Evolutionary conservation across 1,140 invertebrate species (phyloP), one percentile per base, ranked within the genome.

Genomic region (Drosophila navojoa): DNA sequence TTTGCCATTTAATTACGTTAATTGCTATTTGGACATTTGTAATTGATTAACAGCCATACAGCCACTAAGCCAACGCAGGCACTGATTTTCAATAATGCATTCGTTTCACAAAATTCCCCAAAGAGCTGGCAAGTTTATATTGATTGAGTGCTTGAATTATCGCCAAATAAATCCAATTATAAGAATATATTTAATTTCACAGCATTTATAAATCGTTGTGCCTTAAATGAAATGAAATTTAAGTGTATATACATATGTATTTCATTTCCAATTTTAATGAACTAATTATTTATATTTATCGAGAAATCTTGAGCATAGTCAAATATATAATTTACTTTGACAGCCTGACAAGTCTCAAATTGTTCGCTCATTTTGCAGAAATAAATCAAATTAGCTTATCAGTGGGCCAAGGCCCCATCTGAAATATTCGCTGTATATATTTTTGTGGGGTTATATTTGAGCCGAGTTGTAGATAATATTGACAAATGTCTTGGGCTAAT

Each of bases 401-500:
- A 9, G 5, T 13, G 29, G 47, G 35, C 11, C n/a, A 47, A 59
- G 27, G 19, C 19, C 3, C 19, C 47, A 71, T 5, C 7, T 1
- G 5, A 15, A 64, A 64, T 55, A 42, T 38, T n/a, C 5, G 13
- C n/a, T n/a, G 19, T 19, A 2, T 19, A 19, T 19, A 19, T 22
- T 22, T 22, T 22, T 22, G 13, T 13, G 42, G 42, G 71, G 71
- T 61, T 58, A 70, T 22, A 22, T 79, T 78, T 59, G 69, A 38
- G 55, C 70, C 61, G 60, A 62, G 61, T 58, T 67, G 60, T 77
- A 60, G 76, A 80, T 79, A 79, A 79, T 80, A 79, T 79, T 80
- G 77, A 80, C 77, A 79, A 80, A 80, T 79, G 61, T 75, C 76
- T 75, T 67, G 57, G 47, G 38, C 76, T 80, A 79, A 80, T 80